Evolutionary conservation across 2,888 invertebrate genomes (phyloP), one percentile per base, ranked within the genome.

Genomic region (Xanthorhoe spadicearia): DNA sequence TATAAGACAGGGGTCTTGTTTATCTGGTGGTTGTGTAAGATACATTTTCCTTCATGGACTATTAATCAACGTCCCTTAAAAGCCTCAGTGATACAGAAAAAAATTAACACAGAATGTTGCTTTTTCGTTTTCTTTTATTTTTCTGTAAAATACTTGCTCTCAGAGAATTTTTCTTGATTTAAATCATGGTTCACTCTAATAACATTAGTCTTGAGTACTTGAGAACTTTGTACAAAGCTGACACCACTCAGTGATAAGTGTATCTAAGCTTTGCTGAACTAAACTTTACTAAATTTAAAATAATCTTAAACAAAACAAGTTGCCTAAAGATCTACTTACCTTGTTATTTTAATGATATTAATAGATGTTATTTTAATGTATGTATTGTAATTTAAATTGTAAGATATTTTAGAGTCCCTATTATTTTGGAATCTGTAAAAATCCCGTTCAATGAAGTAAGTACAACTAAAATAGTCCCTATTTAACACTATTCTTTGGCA

Each of bases 41-140:
- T 84, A 87, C 84, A 83, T 84, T 82, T 81, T 80, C 81, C 80
- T 79, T 82, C 80, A 77, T 73, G 77, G 82, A 84, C 87, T 85
- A 90, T 90, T 89, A 89, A 90, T 90, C 89, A 89, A 83, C 81
- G 87, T 85, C 84, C 80, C 82, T 86, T 86, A 88, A 89, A 89
- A 89, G 88, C 86, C 87, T 87, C 80, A 77, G 81, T 77, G 81
- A 82, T 83, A 82, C 82, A 84, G 86, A 89, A 89, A 88, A 88
- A 87, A 88, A 83, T 77, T 76, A 76, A 71, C 79, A 76, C 74
- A 61, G 65, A 9, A 38, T 35, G 50, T 17, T 17, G 35, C 48
- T 65, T 35, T 66, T 61, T 50, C 50, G 28, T 10, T 53, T 49
- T 46, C 28, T 46, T 28, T 18, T 38, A 61, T 50, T 61, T 61